A percentile compares a stretch with the other conserved stretches of the same genome.
Conservation (phyloP, 1,140 invertebrate genomes). For the Helicoverpa armigera region DNA sequence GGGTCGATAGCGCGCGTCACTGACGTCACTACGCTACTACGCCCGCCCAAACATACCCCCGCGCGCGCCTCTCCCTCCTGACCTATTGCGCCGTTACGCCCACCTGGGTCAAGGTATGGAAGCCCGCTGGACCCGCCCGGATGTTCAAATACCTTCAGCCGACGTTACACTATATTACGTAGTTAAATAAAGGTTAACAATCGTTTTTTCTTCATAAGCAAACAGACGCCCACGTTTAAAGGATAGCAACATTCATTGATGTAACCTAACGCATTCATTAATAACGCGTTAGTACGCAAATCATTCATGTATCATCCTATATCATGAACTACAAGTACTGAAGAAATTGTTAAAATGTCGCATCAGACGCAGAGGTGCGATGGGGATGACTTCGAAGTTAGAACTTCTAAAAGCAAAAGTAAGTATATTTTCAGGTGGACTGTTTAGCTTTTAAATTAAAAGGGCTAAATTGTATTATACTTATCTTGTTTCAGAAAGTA, state of each 20-base stretch:
- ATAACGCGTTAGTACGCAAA: slow-evolving; percentile 14
- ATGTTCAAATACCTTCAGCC: slow-evolving; percentile 36
- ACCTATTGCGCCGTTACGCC: slow-evolving; percentile 82
- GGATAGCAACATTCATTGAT: slow-evolving; percentile 44
- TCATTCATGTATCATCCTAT: background rate
- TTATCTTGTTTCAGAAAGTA: too few species aligned
- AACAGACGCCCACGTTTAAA: slow-evolving; percentile 29
- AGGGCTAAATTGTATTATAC: too few species aligned
- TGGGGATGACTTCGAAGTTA: too few species aligned
- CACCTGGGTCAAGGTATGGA: slow-evolving; percentile 83
- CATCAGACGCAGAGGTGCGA: too few species aligned
- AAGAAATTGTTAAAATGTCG: too few species aligned
- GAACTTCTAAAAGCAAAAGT: too few species aligned
- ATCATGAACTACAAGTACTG: too few species aligned
- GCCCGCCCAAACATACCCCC: slow-evolving; percentile 81
- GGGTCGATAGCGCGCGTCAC: slow-evolving; percentile 79
- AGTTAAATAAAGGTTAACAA: slow-evolving; percentile 19
- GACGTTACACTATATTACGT: slow-evolving; percentile 38
- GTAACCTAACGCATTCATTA: slow-evolving; percentile 32
- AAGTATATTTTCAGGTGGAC: too few species aligned
- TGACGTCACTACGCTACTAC: slow-evolving; percentile 85
- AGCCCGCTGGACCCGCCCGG: slow-evolving; percentile 61
- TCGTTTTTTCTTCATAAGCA: slow-evolving; percentile 12
- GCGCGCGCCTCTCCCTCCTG: slow-evolving; percentile 67
- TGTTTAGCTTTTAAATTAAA: too few species aligned